Percentiles rank a stretch among this genome's conserved stretches.
These are phyloP conservation scores for Cichlasoma orientale DNA, from an alignment of 2,797 vertebrate genomes.

Conservation along the genomic window DNA sequence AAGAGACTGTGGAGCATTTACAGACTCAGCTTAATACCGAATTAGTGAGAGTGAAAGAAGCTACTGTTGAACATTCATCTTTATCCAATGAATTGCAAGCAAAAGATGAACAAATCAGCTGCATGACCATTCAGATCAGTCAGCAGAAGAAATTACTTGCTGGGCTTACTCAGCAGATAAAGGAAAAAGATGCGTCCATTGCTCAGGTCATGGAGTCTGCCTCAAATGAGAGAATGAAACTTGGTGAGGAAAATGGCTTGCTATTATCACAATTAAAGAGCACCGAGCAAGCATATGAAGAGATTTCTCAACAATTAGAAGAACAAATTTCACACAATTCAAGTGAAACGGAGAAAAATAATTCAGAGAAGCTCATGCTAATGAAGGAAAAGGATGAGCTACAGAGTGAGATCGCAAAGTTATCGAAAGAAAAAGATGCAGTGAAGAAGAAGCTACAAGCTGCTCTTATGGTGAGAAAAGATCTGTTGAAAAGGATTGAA, in stretches of 20 bases:
- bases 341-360: constrained; percentile 58
- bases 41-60: constrained; percentile 59
- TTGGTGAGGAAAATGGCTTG: constrained; percentile 75
- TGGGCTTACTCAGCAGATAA: constrained; percentile 84
- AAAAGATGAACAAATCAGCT: constrained; percentile 77
- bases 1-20: constrained; percentile 67
- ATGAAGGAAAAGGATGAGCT: constrained; percentile 72
- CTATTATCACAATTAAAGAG: constrained; percentile 73
- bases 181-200: constrained; percentile 83
- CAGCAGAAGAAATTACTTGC: constrained; percentile 87
- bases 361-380: constrained; percentile 69
- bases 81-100: constrained; percentile 64
- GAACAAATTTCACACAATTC: constrained; percentile 62
- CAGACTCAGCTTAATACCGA: constrained; percentile 61
- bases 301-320: constrained; percentile 70
- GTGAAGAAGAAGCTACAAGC: constrained; percentile 89
- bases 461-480: constrained; percentile 84
- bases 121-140: constrained; percentile 80
- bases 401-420: constrained; percentile 69
- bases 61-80: constrained; percentile 54
- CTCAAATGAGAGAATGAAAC: constrained; percentile 83
- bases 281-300: constrained; percentile 58
- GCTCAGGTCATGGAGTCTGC: constrained; percentile 82
- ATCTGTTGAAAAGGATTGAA: constrained; percentile 85
- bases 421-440: constrained; percentile 84